Conservation (phyloP, 1,140 invertebrate species). For the Varroa destructor region DNA sequence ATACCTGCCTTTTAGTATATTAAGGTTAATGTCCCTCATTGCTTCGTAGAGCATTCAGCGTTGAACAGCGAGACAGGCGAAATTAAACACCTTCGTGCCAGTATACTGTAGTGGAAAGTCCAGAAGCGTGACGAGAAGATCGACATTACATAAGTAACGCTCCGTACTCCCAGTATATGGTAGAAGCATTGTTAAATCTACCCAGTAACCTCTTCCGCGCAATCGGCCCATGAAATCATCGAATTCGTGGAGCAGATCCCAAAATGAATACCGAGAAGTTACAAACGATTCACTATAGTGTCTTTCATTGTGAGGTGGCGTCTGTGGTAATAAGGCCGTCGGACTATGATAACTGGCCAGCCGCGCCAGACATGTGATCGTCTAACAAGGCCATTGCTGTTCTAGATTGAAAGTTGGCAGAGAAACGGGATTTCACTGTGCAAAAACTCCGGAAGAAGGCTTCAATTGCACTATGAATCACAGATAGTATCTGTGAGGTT, state of each 20-base stretch:
- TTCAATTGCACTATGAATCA: neutral
- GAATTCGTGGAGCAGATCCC: neutral
- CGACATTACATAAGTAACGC: neutral
- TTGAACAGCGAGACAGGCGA: neutral
- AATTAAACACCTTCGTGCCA: neutral
- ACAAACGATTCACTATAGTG: neutral
- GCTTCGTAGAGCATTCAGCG: conserved; percentile 16
- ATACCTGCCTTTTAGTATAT: neutral
- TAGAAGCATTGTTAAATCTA: neutral
- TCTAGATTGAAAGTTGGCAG: neutral
- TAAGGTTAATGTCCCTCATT: neutral
- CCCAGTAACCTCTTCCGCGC: neutral
- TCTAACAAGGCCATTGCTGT: neutral
- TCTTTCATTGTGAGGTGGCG: neutral
- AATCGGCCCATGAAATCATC: neutral
- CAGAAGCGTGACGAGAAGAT: neutral
- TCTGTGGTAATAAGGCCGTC: neutral
- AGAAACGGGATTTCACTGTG: neutral
- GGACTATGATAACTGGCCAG: neutral
- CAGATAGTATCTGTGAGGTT: no score
- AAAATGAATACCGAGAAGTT: neutral
- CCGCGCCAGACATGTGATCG: neutral
- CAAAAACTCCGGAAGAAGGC: neutral
- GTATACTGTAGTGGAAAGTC: neutral
- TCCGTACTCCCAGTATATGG: neutral